Base-by-base conservation (phyloP, 2,113 vertebrate species). In the Reinhardtius hippoglossoides region DNA sequence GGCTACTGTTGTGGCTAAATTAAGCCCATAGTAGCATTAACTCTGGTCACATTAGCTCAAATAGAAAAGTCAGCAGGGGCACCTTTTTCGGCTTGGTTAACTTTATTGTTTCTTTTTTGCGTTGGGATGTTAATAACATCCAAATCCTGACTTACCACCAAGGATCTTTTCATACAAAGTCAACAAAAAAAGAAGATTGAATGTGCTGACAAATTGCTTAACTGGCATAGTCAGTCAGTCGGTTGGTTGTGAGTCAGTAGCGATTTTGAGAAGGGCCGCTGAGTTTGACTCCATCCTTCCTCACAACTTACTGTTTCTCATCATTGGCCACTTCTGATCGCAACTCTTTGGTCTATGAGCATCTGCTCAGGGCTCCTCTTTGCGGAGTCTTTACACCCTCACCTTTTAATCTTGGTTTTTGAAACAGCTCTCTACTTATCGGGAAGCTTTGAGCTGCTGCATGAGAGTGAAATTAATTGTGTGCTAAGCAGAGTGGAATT, bases 401-500 rank as follows among this genome's bases (percentile, higher is more conserved):
- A 80, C 81, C 68, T 91, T 88, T 88, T 90, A 94, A 93, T 92
- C 92, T 90, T 68, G 72, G 52, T 83, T 87, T 88, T 56, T 64
- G 83, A 90, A 69, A 81, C 71, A 72, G 65, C 58, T 72, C 77
- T 82, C 84, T 79, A 85, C 80, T 92, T 88, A 86, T 83, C 76
- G 72, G 40, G 50, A 69, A 85, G 89, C 88, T 86, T 86, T 91
- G 81, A 87, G 83, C 84, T 66, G 69, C 70, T 71, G 76, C 80
- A 70, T 90, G 80, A 88, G 88, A 92, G 87, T 88, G 85, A 93
- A 94, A 93, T 92, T 87, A 94, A 93, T 92, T 93, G 90, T 83
- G 87, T 91, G 91, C 88, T 93, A 91, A 94, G 91, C 87, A 89
- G 90, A 91, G 94, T 86, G 88, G 93, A 93, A 94, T 94, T 95